Conservation (phyloP, 2,888 invertebrate species). For the Autographa gamma region DNA sequence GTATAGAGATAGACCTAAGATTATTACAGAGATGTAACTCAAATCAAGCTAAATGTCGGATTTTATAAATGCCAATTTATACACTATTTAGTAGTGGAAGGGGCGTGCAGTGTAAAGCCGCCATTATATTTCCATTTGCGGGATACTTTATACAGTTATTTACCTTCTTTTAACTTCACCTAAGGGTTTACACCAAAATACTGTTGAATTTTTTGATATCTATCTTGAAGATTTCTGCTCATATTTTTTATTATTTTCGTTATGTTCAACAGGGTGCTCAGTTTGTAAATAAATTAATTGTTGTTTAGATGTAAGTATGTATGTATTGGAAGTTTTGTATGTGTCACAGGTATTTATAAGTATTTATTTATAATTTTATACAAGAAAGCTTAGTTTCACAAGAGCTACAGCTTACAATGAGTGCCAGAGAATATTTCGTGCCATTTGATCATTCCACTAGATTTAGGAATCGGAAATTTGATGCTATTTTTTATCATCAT, state of each 20-base stretch:
- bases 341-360: conserved; percentile 30
- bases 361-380: conserved; percentile 37
- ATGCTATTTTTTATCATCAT: conserved; percentile 14
- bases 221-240: neutral
- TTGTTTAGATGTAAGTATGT: conserved; percentile 38
- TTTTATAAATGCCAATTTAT: neutral
- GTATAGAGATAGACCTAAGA: neutral
- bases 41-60: neutral
- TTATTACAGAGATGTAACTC: neutral
- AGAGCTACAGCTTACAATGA: conserved; percentile 34
- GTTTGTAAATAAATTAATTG: conserved; percentile 58
- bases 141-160: neutral
- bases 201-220: conserved; percentile 1
- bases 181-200: neutral
- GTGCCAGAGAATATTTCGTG: conserved; percentile 40
- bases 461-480: conserved; percentile 21
- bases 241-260: neutral
- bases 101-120: too few relatives aligned
- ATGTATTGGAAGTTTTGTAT: conserved; percentile 31
- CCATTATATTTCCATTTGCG: neutral
- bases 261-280: conserved; percentile 29
- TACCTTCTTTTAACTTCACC: neutral
- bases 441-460: conserved; percentile 26
- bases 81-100: neutral
- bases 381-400: conserved; percentile 21